Conservation (phyloP, 2,797 vertebrate genomes). For the Manis pentadactyla region DNA sequence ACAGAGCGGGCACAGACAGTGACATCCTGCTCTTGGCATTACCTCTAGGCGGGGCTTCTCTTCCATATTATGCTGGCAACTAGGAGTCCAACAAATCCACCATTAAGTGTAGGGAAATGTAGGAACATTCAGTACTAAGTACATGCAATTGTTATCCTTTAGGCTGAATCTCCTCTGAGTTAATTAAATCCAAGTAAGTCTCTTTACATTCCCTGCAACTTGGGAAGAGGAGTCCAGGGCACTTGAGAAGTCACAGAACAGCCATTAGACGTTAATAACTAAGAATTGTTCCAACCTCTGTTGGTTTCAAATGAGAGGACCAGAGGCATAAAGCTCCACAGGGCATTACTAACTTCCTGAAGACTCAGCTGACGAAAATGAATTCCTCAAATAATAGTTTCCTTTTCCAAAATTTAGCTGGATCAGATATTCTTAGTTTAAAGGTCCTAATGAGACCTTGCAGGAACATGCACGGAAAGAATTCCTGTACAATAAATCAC, state of each 20-base stretch:
- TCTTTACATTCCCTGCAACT: slow-evolving; percentile 74
- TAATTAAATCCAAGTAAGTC: slow-evolving; percentile 81
- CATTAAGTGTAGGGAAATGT: slow-evolving; percentile 53
- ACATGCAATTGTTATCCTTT: slow-evolving; percentile 64
- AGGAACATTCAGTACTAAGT: slow-evolving; percentile 56
- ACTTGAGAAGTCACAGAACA: slow-evolving; percentile 77
- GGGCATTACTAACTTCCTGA: slow-evolving; percentile 77
- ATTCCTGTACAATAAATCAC: slow-evolving; percentile 66
- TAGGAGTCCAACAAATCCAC: slow-evolving; percentile 59
- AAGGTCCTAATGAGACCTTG: slow-evolving; percentile 71
- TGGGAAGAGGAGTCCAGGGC: slow-evolving; percentile 61
- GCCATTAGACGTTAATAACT: slow-evolving; percentile 79
- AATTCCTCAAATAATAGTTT: slow-evolving; percentile 78
- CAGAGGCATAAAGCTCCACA: slow-evolving; percentile 70
- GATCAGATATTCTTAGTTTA: slow-evolving; percentile 64
- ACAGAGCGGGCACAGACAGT: background rate
- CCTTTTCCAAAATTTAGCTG: slow-evolving; percentile 73
- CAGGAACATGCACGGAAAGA: slow-evolving; percentile 52
- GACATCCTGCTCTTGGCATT: slow-evolving; percentile 27
- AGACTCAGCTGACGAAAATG: slow-evolving; percentile 62
- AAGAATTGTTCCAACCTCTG: slow-evolving; percentile 75
- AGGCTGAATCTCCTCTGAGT: slow-evolving; percentile 68
- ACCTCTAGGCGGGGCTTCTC: background rate
- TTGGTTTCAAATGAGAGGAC: slow-evolving; percentile 77
- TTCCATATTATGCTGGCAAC: background rate